A percentile compares a stretch with the other conserved stretches of the same genome.
Conservation (phyloP, 2,113 vertebrate genomes). For the Strix uralensis region DNA sequence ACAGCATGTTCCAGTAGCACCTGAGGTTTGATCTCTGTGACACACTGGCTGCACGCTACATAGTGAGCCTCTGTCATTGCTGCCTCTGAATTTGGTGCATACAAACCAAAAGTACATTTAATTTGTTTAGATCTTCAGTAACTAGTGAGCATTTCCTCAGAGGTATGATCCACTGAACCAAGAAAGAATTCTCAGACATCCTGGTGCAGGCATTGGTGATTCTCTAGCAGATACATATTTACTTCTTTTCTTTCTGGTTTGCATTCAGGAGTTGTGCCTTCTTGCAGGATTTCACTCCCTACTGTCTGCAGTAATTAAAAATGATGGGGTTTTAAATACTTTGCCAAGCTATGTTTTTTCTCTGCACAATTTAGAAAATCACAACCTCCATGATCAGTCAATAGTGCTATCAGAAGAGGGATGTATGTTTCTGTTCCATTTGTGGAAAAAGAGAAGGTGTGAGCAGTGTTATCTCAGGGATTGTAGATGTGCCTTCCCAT, state of each 20-base stretch:
- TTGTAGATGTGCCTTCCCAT: background rate
- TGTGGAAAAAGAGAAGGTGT: background rate
- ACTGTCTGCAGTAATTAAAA: background rate
- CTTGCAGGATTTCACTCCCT: background rate
- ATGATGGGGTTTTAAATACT: background rate
- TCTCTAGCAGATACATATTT: background rate
- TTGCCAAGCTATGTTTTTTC: background rate
- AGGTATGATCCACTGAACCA: background rate
- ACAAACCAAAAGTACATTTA: background rate
- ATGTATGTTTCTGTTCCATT: background rate
- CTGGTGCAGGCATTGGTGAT: background rate
- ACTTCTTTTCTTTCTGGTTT: background rate
- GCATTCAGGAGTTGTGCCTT: background rate
- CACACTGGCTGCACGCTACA: background rate
- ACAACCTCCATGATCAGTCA: background rate
- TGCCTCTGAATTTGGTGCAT: background rate
- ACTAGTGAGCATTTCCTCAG: background rate
- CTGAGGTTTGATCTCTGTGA: conserved; percentile 48
- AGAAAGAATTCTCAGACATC: background rate
- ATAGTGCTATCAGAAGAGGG: background rate
- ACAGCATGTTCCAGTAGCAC: conserved; percentile 60
- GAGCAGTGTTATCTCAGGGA: background rate
- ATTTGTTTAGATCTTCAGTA: background rate
- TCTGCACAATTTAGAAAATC: background rate
- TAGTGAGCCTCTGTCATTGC: background rate